Percentiles rank a stretch among this genome's conserved stretches.
Evolutionary conservation across 2,888 invertebrate genomes (phyloP).

Genomic region (Poecilobothrus nobilitatus): DNA sequence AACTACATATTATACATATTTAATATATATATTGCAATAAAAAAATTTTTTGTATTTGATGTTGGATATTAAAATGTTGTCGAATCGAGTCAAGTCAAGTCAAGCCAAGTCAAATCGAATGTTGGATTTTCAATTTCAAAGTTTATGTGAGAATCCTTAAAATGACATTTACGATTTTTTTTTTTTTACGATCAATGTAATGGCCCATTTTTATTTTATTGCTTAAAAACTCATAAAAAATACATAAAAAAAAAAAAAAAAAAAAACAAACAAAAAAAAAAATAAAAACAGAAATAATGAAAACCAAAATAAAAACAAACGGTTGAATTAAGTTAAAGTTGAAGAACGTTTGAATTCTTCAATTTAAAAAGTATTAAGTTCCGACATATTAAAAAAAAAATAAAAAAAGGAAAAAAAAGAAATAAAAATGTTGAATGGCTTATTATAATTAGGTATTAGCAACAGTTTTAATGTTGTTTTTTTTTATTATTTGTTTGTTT

Average conservation of each 20-base stretch:
- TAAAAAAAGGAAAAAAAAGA: too few species aligned
- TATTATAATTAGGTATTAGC: conserved; percentile 3
- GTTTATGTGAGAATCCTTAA: conserved; percentile 22
- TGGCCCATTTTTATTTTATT: conserved; percentile 21
- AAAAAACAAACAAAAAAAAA: too few species aligned
- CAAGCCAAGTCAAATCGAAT: conserved; percentile 11
- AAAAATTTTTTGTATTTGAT: too few species aligned
- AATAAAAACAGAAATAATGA: too few species aligned
- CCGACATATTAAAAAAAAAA: neutral
- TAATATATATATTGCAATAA: too few species aligned
- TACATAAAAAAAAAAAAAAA: neutral
- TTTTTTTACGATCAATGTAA: conserved; percentile 23
- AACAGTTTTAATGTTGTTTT: neutral
- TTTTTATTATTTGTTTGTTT: neutral
- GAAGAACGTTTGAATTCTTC: neutral
- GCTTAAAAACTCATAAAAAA: conserved; percentile 10
- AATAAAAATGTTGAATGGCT: neutral
- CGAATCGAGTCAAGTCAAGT: conserved; percentile 5
- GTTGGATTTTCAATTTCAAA: conserved; percentile 19
- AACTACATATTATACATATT: neutral
- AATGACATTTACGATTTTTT: conserved; percentile 23
- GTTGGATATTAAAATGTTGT: neutral
- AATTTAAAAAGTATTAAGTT: neutral
- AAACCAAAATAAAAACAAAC: too few species aligned
- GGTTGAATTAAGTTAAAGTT: neutral